These are phyloP conservation scores for Phenganax stokvisi DNA, from an alignment of 92 coral and sea anemone genomes.

Conservation along the genomic window DNA sequence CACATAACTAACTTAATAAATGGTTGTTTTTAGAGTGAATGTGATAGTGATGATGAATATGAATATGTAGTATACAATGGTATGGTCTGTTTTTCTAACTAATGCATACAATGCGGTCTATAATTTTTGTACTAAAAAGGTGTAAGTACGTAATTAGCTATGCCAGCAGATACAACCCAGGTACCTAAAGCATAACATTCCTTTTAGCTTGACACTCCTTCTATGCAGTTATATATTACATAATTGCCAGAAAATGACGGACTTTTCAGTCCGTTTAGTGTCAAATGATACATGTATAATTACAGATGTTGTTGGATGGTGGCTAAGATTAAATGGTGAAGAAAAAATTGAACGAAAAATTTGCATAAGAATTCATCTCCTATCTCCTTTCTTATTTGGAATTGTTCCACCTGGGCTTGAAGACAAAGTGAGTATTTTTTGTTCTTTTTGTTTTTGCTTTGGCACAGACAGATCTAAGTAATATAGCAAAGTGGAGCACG, in stretches of 20 bases:
- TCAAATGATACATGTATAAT: neutral
- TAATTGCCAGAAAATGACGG: too few species aligned
- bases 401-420: slow-evolving; percentile 60
- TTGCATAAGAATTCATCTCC: slow-evolving; percentile 72
- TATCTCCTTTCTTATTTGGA: slow-evolving; percentile 89
- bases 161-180: too few species aligned
- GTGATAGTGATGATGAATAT: slow-evolving; percentile 4
- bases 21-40: neutral
- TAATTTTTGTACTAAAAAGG: too few species aligned
- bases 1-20: neutral
- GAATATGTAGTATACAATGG: neutral
- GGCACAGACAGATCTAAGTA: too few species aligned
- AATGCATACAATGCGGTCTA: too few species aligned
- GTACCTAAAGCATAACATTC: too few species aligned
- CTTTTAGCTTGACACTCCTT: too few species aligned
- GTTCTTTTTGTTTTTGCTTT: neutral
- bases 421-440: slow-evolving; percentile 63
- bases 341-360: slow-evolving; percentile 57
- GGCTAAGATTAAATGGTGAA: slow-evolving; percentile 57
- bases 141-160: too few species aligned
- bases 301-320: slow-evolving; percentile 74
- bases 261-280: too few species aligned
- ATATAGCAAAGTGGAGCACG: neutral
- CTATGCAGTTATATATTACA: too few species aligned
- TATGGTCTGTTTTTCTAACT: neutral